Evolutionary conservation across 2,888 invertebrate genomes (phyloP).

Genomic region (Antheraea yamamai): DNA sequence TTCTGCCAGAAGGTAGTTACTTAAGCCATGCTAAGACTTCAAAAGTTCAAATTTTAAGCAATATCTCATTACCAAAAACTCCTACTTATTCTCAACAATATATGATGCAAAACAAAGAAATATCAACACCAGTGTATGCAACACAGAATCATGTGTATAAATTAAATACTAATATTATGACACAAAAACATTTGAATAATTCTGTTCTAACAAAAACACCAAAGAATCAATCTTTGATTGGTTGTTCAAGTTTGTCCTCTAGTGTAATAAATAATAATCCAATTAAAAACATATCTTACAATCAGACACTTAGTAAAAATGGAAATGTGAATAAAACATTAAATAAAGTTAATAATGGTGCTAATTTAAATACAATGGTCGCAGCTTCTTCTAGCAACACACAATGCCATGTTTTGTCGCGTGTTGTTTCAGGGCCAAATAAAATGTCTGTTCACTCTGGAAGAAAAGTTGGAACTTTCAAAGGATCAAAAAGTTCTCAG

Average conservation of each 20-base stretch:
- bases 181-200: constrained; percentile 66
- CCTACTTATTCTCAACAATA: constrained; percentile 69
- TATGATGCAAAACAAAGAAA: constrained; percentile 64
- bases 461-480: constrained; percentile 67
- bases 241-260: constrained; percentile 63
- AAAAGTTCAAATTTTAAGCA: constrained; percentile 78
- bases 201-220: constrained; percentile 69
- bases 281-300: constrained; percentile 71
- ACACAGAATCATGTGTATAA: constrained; percentile 75
- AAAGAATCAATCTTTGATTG: constrained; percentile 71
- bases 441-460: constrained; percentile 77
- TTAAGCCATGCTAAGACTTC: constrained; percentile 66
- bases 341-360: constrained; percentile 76
- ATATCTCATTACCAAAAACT: constrained; percentile 74
- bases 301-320: constrained; percentile 70
- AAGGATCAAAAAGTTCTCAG: constrained; percentile 68
- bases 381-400: constrained; percentile 68
- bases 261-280: constrained; percentile 67
- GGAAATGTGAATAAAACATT: constrained; percentile 69
- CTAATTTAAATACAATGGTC: constrained; percentile 73
- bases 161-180: constrained; percentile 63
- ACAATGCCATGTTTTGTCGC: constrained; percentile 75
- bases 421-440: constrained; percentile 76
- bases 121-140: constrained; percentile 65
- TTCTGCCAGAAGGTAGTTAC: constrained; percentile 70